Evolutionary conservation across 35 echinoderm and acorn worm genomes (phyloP), one percentile per base, ranked within the genome.

Genomic region (Nesometra sesokonis): DNA sequence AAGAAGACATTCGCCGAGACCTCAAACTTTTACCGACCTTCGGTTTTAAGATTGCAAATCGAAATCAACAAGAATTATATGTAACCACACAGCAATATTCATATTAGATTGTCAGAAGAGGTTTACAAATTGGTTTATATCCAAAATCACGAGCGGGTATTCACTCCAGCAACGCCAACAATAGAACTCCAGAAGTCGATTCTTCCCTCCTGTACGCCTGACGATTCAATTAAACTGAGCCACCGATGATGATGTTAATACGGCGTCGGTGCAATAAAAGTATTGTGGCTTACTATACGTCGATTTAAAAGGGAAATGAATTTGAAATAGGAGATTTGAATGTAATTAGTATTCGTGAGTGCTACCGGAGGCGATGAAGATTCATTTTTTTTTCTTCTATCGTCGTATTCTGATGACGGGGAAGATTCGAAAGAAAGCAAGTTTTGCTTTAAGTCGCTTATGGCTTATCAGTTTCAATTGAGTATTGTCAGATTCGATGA

Each of bases 241-340:
- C 9, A 67, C 52, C 52, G 21, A 5, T 67, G 52, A 11, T 27
- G 52, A 19, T 27, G 21, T 13, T 67, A 11, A 11, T 67, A 67
- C 52, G 7, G 52, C 52, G 21, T 67, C 52, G 52, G 52, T 67
- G 52, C 52, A 67, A 67, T 67, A 67, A 67, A 43, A 67, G 52
- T 27, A 67, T 11, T 67, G 23, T 67, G 52, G 52, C 8, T 67
- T 67, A 67, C 52, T 27, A 19, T 27, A 67, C 52, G 52, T 67
- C 52, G 52, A 67, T 67, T 67, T 67, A 67, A 67, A 67, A 67
- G 52, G 52, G 52, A 67, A 67, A 67, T 67, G 52, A 67, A 67
- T 67, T 67, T 67, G 52, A 67, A 67, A 67, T 67, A 67, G 52
- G 52, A 67, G 52, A 67, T 67, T 67, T 67, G 52, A 67, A 67